Conservation (phyloP, 2,113 vertebrate species). For the Leucosticte australis region DNA sequence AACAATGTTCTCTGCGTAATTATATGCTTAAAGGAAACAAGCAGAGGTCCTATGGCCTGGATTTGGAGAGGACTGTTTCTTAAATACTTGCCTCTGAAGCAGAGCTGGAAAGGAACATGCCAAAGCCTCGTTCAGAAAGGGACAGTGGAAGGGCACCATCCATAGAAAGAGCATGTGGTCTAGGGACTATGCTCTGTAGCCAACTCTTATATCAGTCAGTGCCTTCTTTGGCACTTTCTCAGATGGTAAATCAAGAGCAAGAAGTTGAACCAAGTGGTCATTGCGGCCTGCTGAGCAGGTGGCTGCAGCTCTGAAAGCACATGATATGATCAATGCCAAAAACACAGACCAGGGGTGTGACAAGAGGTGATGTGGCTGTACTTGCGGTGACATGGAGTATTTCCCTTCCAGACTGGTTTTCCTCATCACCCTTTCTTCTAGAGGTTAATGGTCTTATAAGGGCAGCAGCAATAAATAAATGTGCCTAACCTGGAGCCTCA, state of each 20-base stretch:
- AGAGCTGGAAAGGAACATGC: neutral
- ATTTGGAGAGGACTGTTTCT: neutral
- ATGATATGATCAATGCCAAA: fast-evolving
- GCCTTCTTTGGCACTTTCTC: neutral
- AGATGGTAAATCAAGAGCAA: neutral
- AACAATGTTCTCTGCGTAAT: neutral
- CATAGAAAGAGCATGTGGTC: neutral
- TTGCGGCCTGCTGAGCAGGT: neutral
- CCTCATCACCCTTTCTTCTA: neutral
- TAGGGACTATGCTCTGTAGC: neutral
- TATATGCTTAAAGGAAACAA: slow-evolving; percentile 6
- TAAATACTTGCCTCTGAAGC: neutral
- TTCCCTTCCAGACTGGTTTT: neutral
- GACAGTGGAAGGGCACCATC: neutral
- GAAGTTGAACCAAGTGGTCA: neutral
- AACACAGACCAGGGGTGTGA: neutral
- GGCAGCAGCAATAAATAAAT: neutral
- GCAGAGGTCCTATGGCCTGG: neutral
- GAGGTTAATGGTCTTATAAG: neutral
- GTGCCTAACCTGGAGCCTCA: neutral
- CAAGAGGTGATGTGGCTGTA: neutral
- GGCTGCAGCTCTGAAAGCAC: neutral
- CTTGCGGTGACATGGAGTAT: neutral
- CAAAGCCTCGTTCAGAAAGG: neutral
- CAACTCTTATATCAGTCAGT: neutral